phyloP scores from a whole-genome alignment of 2,797 vertebrate genomes.

The Pyrocephalus nanus region DNA sequence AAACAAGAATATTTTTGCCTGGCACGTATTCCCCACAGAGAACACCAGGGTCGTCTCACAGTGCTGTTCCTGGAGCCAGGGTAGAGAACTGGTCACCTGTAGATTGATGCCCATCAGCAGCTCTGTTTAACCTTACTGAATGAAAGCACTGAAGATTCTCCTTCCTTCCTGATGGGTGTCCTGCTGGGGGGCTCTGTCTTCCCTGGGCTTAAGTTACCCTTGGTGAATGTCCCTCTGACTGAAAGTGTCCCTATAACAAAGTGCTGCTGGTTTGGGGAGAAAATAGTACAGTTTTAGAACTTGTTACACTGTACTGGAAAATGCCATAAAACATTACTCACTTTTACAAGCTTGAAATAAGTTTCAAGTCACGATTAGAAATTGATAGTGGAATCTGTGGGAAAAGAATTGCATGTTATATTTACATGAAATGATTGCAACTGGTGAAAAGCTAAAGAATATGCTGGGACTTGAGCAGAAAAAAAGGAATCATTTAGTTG shows the following conservation, averaged over 20 bases:
- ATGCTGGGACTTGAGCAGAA: neutral
- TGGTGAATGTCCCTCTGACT: neutral
- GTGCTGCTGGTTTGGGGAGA: neutral
- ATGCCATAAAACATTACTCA: neutral
- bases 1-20: neutral
- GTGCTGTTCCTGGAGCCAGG: neutral
- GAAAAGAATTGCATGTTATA: neutral
- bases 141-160: neutral
- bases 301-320: neutral
- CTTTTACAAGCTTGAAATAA: neutral
- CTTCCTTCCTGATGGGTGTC: neutral
- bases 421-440: neutral
- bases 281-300: neutral
- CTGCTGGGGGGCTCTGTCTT: neutral
- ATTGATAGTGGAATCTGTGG: neutral
- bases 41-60: neutral
- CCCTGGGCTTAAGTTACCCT: neutral
- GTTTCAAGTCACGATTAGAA: neutral
- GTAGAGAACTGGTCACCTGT: neutral
- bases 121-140: neutral
- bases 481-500: neutral
- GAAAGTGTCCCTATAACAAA: neutral
- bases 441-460: neutral
- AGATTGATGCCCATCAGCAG: neutral
- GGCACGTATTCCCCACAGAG: neutral